A percentile compares a stretch with the other conserved stretches of the same genome.
phyloP scores from a whole-genome alignment of 2,113 vertebrate species.

The Crotalus helleri region DNA sequence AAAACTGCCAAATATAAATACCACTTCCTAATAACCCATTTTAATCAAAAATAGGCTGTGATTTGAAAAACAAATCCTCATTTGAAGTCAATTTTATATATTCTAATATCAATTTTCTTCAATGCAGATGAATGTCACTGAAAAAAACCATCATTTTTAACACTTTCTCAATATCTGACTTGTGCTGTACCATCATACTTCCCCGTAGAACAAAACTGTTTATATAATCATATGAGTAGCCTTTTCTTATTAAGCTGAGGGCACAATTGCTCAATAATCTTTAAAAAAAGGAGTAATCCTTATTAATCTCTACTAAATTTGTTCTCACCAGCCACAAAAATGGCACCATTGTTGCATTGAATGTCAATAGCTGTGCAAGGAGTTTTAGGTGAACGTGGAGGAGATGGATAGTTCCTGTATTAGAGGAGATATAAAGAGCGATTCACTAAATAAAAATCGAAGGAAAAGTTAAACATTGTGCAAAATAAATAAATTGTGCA shows the following conservation, averaged over 20 bases:
- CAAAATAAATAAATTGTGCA: not conserved
- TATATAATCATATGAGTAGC: not conserved
- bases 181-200: not conserved
- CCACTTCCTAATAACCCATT: not conserved
- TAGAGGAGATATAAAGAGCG: constrained; percentile 36
- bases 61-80: not conserved
- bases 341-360: constrained; percentile 84
- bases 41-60: not conserved
- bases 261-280: not conserved
- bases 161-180: not conserved
- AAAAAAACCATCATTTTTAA: not conserved
- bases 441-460: constrained; percentile 4
- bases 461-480: not conserved
- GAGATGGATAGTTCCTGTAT: constrained; percentile 81
- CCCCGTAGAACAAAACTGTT: not conserved
- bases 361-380: constrained; percentile 77
- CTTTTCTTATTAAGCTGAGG: not conserved
- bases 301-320: not conserved
- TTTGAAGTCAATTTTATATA: not conserved
- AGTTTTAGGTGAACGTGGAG: constrained; percentile 72
- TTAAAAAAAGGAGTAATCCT: not conserved
- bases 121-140: not conserved
- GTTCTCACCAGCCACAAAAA: constrained; percentile 89
- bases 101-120: not conserved
- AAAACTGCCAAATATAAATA: not conserved